Evolutionary conservation across 2,113 vertebrate genomes (phyloP), one percentile per base, ranked within the genome.

Genomic region (Callochromis pleurospilus): DNA sequence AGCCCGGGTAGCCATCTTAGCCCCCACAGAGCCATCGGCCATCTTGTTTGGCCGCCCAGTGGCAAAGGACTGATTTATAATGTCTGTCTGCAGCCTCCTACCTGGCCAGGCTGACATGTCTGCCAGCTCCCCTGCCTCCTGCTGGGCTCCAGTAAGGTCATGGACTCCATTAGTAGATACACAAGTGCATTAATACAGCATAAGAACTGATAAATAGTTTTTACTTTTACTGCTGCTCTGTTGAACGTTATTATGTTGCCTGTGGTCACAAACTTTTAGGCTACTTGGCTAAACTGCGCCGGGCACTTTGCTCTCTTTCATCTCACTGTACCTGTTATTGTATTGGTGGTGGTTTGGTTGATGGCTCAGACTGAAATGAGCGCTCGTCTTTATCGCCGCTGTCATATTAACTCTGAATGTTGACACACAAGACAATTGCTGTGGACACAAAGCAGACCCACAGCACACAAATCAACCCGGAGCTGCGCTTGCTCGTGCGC

Each of bases 41-140:
- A 92, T 95, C 89, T 94, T 93, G 91, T 94, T 86, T 90, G 93
- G 88, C 88, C 85, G 90, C 88, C 91, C 88, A 90, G 92, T 92
- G 93, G 89, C 88, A 90, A 85, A 80, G 54, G 83, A 17, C 84
- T 95, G 95, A 96, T 97, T 97, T 96, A 97, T 94, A 90, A 88
- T 82, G 89, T 91, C 90, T 92, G 93, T 92, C 83, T 82, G 82
- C 92, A 91, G 91, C 90, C 94, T 94, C 92, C 94, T 92, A 92
- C 93, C 92, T 95, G 93, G 86, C 73, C 60, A 5, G 80, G 90
- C 93, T 91, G 93, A 91, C 93, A 84, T 82, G 92, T 94, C 93
- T 94, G 93, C 92, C 90, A 92, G 93, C 85, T 58, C 92, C 85
- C 40, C 70, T 15, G 88, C 89, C 92, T 91, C 95, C 95, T 89